Conservation (phyloP, 37 sponge, comb jelly and placozoan genomes). For the Oopsacas minuta region DNA sequence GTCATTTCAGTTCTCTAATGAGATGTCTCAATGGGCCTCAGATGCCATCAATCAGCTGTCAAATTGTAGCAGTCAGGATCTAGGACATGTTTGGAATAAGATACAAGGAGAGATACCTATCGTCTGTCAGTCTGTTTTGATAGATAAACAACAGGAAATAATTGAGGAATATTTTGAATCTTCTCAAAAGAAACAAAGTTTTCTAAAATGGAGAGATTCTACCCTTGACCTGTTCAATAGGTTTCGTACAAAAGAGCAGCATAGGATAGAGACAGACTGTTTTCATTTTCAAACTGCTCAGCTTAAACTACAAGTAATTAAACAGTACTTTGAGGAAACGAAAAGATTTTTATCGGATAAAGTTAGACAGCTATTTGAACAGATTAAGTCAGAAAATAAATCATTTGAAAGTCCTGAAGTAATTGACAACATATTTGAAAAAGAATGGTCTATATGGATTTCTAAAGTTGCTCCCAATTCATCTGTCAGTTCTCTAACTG, state of each 20-base stretch:
- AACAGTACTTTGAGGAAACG: background rate
- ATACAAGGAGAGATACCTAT: background rate
- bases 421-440: background rate
- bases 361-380: background rate
- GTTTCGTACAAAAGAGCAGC: background rate
- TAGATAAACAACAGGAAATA: background rate
- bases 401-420: background rate
- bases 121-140: background rate
- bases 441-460: background rate
- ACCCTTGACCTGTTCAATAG: background rate
- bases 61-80: background rate
- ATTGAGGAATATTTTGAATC: background rate
- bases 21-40: background rate
- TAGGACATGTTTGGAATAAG: background rate
- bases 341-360: background rate
- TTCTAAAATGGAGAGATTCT: background rate
- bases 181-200: slow-evolving; percentile 1
- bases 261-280: background rate
- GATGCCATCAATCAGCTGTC: background rate
- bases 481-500: background rate
- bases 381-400: background rate
- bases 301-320: background rate
- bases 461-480: background rate
- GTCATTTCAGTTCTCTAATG: background rate
- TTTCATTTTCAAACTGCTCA: background rate